Percentiles rank a stretch among this genome's conserved stretches.
Conservation (phyloP, 2,797 vertebrate genomes). For the Gila robusta region DNA sequence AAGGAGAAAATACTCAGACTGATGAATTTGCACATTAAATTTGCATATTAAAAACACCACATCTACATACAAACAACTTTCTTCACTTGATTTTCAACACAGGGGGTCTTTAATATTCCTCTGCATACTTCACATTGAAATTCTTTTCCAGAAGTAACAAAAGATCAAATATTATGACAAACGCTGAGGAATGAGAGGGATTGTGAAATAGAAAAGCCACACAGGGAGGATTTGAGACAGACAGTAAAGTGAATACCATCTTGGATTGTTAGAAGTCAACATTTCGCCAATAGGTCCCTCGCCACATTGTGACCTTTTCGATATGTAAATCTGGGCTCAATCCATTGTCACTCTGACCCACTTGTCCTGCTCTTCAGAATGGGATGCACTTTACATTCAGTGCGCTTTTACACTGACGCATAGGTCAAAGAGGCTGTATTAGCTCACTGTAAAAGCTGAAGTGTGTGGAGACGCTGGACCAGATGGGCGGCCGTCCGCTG, state of each 20-base stretch:
- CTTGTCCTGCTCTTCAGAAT: conserved; percentile 61
- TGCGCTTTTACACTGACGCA: conserved; percentile 45
- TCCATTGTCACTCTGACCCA: conserved; percentile 78
- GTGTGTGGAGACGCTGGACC: conserved; percentile 36
- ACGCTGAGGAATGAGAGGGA: conserved; percentile 7
- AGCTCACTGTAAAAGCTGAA: conserved; percentile 76
- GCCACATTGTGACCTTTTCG: conserved; percentile 79
- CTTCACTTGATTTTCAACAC: neutral
- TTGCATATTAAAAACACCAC: neutral
- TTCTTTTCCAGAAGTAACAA: conserved; percentile 33
- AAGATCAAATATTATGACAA: conserved; percentile 9
- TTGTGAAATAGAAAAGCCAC: conserved; percentile 60
- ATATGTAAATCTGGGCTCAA: conserved; percentile 79
- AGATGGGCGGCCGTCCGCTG: conserved; percentile 43
- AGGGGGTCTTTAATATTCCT: neutral
- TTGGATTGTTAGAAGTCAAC: conserved; percentile 78
- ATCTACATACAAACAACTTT: neutral
- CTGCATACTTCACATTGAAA: conserved; percentile 10
- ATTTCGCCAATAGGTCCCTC: conserved; percentile 80
- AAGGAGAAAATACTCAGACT: no score
- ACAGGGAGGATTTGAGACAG: conserved; percentile 73
- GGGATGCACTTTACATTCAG: conserved; percentile 80
- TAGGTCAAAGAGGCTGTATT: conserved; percentile 71
- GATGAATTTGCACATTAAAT: no score
- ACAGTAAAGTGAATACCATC: conserved; percentile 69